Conservation (phyloP, 2,888 invertebrate species). For the Linnaemya tessellans region DNA sequence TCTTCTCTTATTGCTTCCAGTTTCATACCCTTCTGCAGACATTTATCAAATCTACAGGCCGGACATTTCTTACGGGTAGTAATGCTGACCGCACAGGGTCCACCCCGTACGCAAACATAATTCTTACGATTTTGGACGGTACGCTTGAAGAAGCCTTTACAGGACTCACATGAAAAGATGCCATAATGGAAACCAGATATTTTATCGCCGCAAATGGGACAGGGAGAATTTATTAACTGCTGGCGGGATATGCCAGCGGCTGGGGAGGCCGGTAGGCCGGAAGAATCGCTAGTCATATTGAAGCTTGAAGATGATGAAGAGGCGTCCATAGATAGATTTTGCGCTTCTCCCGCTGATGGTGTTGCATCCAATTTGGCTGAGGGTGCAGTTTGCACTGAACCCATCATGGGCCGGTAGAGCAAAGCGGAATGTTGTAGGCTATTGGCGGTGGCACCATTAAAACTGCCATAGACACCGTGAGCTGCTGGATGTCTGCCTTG, state of each 20-base stretch:
- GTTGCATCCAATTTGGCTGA: constrained; percentile 42
- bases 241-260: constrained; percentile 92
- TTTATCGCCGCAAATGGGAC: constrained; percentile 97
- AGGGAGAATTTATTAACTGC: constrained; percentile 95
- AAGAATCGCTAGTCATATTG: constrained; percentile 73
- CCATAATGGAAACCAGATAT: constrained; percentile 99
- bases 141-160: constrained; percentile 98
- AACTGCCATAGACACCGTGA: constrained; percentile 76
- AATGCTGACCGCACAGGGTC: constrained; percentile 95
- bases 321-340: constrained; percentile 79
- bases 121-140: constrained; percentile 99
- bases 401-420: constrained; percentile 84
- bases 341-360: constrained; percentile 72
- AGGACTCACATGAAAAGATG: constrained; percentile 98
- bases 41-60: constrained; percentile 97
- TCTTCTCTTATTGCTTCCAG: constrained; percentile 98
- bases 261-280: constrained; percentile 81
- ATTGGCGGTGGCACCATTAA: constrained; percentile 76
- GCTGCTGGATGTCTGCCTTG: constrained; percentile 86
- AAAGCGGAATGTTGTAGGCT: constrained; percentile 84
- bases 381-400: constrained; percentile 53
- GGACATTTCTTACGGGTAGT: constrained; percentile 98
- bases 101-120: constrained; percentile 95
- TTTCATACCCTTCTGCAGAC: constrained; percentile 98
- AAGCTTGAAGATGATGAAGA: constrained; percentile 78